These are phyloP conservation scores for Synergus umbraculus DNA, from an alignment of 2,888 invertebrate genomes.

Conservation along the genomic window DNA sequence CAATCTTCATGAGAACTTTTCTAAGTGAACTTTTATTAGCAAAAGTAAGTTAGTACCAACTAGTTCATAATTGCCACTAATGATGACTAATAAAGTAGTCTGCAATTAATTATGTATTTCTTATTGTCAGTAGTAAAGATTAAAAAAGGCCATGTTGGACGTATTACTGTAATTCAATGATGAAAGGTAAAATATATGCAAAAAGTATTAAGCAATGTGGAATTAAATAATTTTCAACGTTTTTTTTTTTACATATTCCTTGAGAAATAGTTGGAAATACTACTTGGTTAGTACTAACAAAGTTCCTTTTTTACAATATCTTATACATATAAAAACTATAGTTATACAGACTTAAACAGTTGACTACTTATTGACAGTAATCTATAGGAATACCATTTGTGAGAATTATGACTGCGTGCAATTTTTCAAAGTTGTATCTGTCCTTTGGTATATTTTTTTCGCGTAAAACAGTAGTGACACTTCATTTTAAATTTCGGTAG, in stretches of 20 bases:
- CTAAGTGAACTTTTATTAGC: not conserved
- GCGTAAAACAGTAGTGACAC: too few species aligned
- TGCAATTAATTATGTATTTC: not conserved
- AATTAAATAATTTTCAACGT: too few species aligned
- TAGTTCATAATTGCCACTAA: not conserved
- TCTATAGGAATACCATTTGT: not conserved
- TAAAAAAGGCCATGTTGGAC: not conserved
- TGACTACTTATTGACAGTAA: not conserved
- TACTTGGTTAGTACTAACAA: constrained; percentile 4
- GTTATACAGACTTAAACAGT: not conserved
- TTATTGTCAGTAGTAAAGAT: not conserved
- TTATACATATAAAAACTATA: constrained; percentile 14
- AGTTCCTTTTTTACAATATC: not conserved
- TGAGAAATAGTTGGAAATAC: constrained; percentile 1
- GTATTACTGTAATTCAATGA: not conserved
- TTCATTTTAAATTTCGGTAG: not conserved
- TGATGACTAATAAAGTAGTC: not conserved
- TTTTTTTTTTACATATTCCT: not conserved
- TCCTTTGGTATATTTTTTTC: not conserved
- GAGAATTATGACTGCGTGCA: not conserved
- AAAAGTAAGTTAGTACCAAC: not conserved
- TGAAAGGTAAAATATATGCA: not conserved
- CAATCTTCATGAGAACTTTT: constrained; percentile 37
- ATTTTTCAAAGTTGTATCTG: not conserved
- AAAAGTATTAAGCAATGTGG: not conserved